These are phyloP conservation scores for Apogon hyalosoma DNA, from an alignment of 2,797 vertebrate species.

Conservation along the genomic window DNA sequence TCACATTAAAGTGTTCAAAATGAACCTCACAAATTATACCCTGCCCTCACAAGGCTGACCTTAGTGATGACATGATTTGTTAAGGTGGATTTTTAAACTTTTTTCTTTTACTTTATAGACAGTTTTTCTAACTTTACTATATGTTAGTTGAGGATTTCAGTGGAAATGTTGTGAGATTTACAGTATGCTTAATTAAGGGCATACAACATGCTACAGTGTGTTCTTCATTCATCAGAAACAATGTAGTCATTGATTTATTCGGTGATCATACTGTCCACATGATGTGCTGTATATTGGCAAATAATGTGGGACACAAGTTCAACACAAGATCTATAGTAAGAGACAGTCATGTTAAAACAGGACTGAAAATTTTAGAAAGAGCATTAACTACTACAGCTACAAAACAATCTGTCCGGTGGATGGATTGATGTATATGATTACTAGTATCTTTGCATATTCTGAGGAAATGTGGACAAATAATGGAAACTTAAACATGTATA, in stretches of 20 bases:
- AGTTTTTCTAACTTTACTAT: conserved; percentile 13
- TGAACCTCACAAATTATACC: conserved; percentile 22
- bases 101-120: conserved; percentile 18
- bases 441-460: neutral
- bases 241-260: conserved; percentile 43
- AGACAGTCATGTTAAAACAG: neutral
- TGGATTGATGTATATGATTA: no score
- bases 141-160: conserved; percentile 4
- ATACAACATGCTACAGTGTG: neutral
- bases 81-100: no score
- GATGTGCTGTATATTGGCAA: conserved; percentile 8
- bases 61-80: conserved; percentile 17
- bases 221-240: conserved; percentile 20
- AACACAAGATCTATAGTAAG: neutral
- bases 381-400: neutral
- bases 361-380: no score
- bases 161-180: neutral
- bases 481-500: neutral
- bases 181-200: neutral
- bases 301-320: conserved; percentile 1
- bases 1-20: conserved; percentile 66
- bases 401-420: neutral
- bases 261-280: conserved; percentile 18
- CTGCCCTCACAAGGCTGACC: conserved; percentile 10
- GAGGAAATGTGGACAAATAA: neutral